Base-by-base conservation (phyloP, 2,888 invertebrate genomes). In the Julus scandinavius region DNA sequence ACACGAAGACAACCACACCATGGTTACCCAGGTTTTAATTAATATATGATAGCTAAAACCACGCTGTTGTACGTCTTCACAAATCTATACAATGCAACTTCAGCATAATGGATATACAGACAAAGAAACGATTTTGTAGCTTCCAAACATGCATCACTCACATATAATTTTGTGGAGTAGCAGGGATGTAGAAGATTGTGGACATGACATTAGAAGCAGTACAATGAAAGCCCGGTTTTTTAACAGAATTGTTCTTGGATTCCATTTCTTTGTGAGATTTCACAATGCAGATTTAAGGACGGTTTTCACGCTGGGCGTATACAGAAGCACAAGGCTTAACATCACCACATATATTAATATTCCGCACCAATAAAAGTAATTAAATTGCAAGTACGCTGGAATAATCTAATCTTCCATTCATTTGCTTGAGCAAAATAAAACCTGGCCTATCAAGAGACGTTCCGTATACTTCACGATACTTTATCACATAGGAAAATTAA, bases 351-450 rank as follows among this genome's bases (percentile, higher is more conserved):
- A 29, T 80, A 80, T 38, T 80, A 80, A 80, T 80, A 80, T 38
- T 38, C 38, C 0, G 80, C 80, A 29, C 38, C 38, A 29, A 80
- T 80, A 80, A 80, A 29, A 29, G 38, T 80, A 38, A 38, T 80
- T 80, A 80, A 80, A 80, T 80, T 80, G 80, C 38, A 9, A 11
- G 29, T 13, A 80, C 13, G 38, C 80, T 38, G 13, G 29, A 80
- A 80, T 80, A 80, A 80, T 80, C 80, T 38, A 38, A 80, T 80
- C 29, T 80, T 80, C 29, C 80, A 38, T 80, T 80, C 38, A 80
- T 80, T 80, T 80, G 80, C 38, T 80, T 80, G 80, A 80, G 29
- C 38, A 80, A 80, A 80, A 80, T 80, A 80, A 80, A 80, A 80
- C 29, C 13, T 3, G 80, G 80, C 38, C 72, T 6, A 72, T 72